Conservation (phyloP, 2,797 vertebrate species). For the Mormyrus proboscirostris region DNA sequence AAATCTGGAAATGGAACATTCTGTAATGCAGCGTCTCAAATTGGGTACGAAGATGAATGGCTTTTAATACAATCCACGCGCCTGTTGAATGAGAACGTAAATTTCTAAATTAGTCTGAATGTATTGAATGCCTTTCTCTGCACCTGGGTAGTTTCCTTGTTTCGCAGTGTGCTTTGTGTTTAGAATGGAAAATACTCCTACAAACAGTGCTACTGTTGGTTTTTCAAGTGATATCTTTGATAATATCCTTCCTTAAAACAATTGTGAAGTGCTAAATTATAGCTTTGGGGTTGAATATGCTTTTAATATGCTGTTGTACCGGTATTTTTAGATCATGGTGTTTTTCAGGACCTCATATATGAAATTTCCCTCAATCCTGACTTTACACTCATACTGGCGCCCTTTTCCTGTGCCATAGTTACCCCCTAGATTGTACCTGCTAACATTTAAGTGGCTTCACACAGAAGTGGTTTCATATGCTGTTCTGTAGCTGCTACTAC, state of each 20-base stretch:
- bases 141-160: not conserved
- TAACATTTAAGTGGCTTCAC: not conserved
- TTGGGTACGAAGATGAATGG: not conserved
- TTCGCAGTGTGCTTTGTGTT: not conserved
- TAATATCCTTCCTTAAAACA: not conserved
- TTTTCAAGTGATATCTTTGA: not conserved
- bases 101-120: not conserved
- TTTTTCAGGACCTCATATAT: not conserved
- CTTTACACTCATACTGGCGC: not conserved
- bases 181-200: not conserved
- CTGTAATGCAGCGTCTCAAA: not conserved
- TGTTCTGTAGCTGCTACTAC: not conserved
- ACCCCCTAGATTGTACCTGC: not conserved
- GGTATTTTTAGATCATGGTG: not conserved
- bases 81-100: not conserved
- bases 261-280: not conserved
- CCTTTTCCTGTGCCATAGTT: not conserved
- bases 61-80: not conserved
- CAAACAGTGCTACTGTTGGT: not conserved
- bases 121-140: not conserved
- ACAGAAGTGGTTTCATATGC: not conserved
- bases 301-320: not conserved
- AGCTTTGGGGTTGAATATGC: not conserved
- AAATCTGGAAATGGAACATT: not conserved
- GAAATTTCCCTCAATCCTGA: not conserved